A percentile compares a stretch with the other conserved stretches of the same genome.
Conservation (phyloP, 2,888 invertebrate genomes). For the Nysson spinosus region DNA sequence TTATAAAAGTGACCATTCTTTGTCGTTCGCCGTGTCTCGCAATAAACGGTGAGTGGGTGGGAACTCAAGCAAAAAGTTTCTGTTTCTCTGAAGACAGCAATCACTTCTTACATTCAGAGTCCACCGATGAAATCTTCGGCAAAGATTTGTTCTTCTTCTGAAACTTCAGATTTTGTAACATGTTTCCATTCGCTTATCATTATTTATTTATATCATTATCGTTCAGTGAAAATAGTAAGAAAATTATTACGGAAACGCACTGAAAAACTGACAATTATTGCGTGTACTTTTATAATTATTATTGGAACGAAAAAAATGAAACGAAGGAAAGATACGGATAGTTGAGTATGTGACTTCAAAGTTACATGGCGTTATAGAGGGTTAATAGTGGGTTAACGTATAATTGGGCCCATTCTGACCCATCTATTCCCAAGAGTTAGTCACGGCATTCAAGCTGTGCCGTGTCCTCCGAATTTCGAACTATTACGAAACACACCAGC, state of each 20-base stretch:
- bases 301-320: too few species aligned
- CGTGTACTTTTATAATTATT: too few species aligned
- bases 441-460: slow-evolving; percentile 54
- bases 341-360: too few species aligned
- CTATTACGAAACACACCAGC: slow-evolving; percentile 56
- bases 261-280: too few species aligned
- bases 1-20: slow-evolving; percentile 23
- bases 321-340: too few species aligned
- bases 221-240: too few species aligned
- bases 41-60: slow-evolving; percentile 15
- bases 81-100: slow-evolving; percentile 23
- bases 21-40: neutral
- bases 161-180: too few species aligned
- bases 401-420: slow-evolving; percentile 57
- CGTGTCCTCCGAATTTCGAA: slow-evolving; percentile 40
- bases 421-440: slow-evolving; percentile 58
- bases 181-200: too few species aligned
- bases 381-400: slow-evolving; percentile 47
- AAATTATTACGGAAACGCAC: too few species aligned
- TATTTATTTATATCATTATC: too few species aligned
- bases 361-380: too few species aligned
- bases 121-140: slow-evolving; percentile 35
- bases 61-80: slow-evolving; percentile 27
- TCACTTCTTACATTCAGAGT: slow-evolving; percentile 16
- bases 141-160: slow-evolving; percentile 14